These are phyloP conservation scores for Pasiphila rectangulata DNA, from an alignment of 2,888 invertebrate genomes.

Conservation along the genomic window DNA sequence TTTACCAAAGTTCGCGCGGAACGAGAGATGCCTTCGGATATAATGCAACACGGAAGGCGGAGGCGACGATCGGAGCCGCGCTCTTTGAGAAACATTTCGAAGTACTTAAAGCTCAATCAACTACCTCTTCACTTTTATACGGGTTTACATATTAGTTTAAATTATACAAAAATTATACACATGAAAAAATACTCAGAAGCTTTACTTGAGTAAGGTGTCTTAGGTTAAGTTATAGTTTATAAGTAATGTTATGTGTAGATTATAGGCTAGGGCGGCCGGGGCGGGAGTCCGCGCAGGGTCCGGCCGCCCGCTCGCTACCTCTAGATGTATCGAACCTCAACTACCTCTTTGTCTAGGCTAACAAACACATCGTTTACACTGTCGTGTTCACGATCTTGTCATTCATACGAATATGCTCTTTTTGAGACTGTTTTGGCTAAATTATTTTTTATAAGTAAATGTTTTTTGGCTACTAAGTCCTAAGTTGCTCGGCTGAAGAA, in stretches of 20 bases:
- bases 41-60: conserved; percentile 35
- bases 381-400: conserved; percentile 69
- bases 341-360: conserved; percentile 79
- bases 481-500: conserved; percentile 65
- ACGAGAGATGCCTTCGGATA: conserved; percentile 40
- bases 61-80: conserved; percentile 54
- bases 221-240: conserved; percentile 58
- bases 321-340: conserved; percentile 73
- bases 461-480: conserved; percentile 54
- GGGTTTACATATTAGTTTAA: conserved; percentile 81
- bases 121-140: conserved; percentile 81
- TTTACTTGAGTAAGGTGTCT: conserved; percentile 78
- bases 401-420: conserved; percentile 60
- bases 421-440: conserved; percentile 72
- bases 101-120: conserved; percentile 79
- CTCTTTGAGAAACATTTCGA: conserved; percentile 71
- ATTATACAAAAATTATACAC: conserved; percentile 77
- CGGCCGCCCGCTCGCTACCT: conserved; percentile 59
- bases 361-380: conserved; percentile 60
- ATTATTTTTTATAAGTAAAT: conserved; percentile 64
- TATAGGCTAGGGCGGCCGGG: conserved; percentile 58
- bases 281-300: conserved; percentile 75
- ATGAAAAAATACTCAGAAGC: conserved; percentile 80
- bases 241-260: conserved; percentile 37
- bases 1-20: conserved; percentile 43